phyloP scores from a whole-genome alignment of 2,888 invertebrate genomes.

The Zeuzera pyrina region DNA sequence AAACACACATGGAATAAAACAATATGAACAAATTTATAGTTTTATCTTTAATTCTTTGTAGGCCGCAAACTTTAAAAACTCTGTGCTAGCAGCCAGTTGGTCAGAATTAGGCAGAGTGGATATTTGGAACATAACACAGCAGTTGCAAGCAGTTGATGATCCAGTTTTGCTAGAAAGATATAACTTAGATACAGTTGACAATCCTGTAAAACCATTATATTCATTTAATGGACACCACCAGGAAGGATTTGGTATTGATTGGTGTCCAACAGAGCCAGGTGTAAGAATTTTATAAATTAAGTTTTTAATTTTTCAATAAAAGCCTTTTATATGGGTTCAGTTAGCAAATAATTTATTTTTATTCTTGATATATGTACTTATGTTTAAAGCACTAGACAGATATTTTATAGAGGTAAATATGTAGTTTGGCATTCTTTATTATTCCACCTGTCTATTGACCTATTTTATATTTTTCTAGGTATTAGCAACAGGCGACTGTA shows the following conservation, averaged over 20 bases:
- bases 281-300: too few relatives aligned
- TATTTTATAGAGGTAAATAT: too few relatives aligned
- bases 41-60: constrained; percentile 35
- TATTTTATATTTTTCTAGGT: constrained; percentile 63
- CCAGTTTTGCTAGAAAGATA: constrained; percentile 74
- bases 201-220: constrained; percentile 79
- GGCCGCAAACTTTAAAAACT: constrained; percentile 75
- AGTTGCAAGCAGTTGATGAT: constrained; percentile 86
- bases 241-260: constrained; percentile 97
- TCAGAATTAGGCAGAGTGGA: constrained; percentile 95
- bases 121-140: constrained; percentile 90
- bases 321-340: too few relatives aligned
- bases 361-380: too few relatives aligned
- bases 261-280: constrained; percentile 88
- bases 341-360: too few relatives aligned
- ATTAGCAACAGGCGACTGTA: constrained; percentile 95
- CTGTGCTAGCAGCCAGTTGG: constrained; percentile 91
- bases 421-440: too few relatives aligned
- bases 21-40: neutral
- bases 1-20: too few relatives aligned
- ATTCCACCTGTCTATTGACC: too few relatives aligned
- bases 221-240: constrained; percentile 93
- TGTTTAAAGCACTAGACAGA: too few relatives aligned
- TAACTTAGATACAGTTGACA: constrained; percentile 73
- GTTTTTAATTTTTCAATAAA: too few relatives aligned